phyloP scores from a whole-genome alignment of 2,113 vertebrate species.

The human (Homo sapiens) region GRCh38 chr1:40801001-40801500 shows the following conservation, averaged over 20 bases:
- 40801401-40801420: not conserved
- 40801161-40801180: not conserved
- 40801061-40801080: not conserved
- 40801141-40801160: not conserved
- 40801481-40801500: not conserved
- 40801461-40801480: not conserved
- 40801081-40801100: not conserved
- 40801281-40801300: not conserved
- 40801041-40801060: not conserved
- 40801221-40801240: not conserved
- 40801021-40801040: not conserved
- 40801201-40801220: not conserved
- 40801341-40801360: not conserved
- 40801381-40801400: not conserved
- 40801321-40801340: not conserved
- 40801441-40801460: not conserved
- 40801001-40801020: not conserved
- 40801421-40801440: not conserved
- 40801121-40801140: not conserved
- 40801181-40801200: not conserved
- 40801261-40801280: not conserved
- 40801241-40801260: not conserved
- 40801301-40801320: not conserved
- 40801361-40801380: not conserved
- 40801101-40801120: not conserved